A percentile compares a stretch with the other conserved stretches of the same genome.
phyloP scores from a whole-genome alignment of 2,888 invertebrate species.

The Neria commutata region DNA sequence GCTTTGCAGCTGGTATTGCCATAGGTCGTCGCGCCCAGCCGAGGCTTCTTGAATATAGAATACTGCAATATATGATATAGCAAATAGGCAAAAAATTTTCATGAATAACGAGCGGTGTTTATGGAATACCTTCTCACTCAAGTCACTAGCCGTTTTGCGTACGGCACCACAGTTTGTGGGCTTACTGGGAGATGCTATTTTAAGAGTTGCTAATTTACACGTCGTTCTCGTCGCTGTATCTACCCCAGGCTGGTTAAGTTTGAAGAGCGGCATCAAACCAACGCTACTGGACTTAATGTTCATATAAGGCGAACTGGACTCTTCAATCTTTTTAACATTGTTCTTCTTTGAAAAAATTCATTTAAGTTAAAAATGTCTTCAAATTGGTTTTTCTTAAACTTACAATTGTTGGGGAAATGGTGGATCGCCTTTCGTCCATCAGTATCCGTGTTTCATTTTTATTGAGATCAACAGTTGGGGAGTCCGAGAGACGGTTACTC shows the following conservation, averaged over 20 bases:
- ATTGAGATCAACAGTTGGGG: no score
- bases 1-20: conserved; percentile 26
- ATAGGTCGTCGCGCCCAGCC: conserved; percentile 37
- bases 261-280: conserved; percentile 61
- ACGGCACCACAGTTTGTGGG: conserved; percentile 35
- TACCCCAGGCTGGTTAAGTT: conserved; percentile 34
- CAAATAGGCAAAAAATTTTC: no score
- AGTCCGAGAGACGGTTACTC: conserved; percentile 6
- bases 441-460: no score
- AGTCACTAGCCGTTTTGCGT: conserved; percentile 46
- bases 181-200: conserved; percentile 48
- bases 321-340: conserved; percentile 63
- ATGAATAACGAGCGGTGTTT: no score
- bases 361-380: no score
- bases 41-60: conserved; percentile 58
- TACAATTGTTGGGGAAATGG: conserved; percentile 52
- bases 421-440: conserved; percentile 44
- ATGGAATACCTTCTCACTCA: conserved; percentile 49
- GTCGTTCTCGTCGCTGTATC: conserved; percentile 11
- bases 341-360: no score
- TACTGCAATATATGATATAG: no score
- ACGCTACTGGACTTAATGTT: conserved; percentile 65
- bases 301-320: conserved; percentile 68
- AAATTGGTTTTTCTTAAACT: conserved; percentile 39
- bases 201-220: conserved; percentile 29